Evolutionary conservation across 2,113 vertebrate species (phyloP), one percentile per base, ranked within the genome.

Genomic region (Sorex fumeus): DNA sequence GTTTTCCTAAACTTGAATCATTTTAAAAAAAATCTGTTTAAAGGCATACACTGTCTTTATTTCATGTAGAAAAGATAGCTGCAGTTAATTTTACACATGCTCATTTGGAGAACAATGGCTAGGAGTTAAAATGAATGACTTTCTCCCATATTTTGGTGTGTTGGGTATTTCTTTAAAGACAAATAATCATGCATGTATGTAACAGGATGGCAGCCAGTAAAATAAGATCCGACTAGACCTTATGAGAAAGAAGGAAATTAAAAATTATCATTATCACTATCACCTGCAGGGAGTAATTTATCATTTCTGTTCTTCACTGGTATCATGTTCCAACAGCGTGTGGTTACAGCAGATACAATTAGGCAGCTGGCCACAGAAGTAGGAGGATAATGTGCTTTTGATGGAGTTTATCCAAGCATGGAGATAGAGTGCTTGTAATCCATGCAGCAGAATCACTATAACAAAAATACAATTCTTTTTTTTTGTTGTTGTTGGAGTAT

Each of bases 321-420:
- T 98, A 98, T 98, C 98, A 95, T 98, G 98, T 98, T 98, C 98
- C 98, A 98, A 96, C 98, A 98, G 98, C 97, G 97, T 98, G 98
- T 98, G 98, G 98, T 97, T 98, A 97, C 97, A 98, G 98, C 98
- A 98, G 99, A 99, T 98, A 99, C 98, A 99, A 99, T 99, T 99
- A 99, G 98, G 98, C 98, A 98, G 97, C 97, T 98, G 98, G 97
- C 98, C 97, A 97, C 97, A 97, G 98, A 97, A 98, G 98, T 96
- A 96, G 98, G 97, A 97, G 96, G 97, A 98, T 99, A 99, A 99
- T 99, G 98, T 97, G 98, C 98, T 99, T 99, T 99, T 99, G 99
- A 99, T 99, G 98, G 99, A 98, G 98, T 99, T 99, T 98, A 99
- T 98, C 98, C 99, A 99, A 98, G 98, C 99, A 98, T 99, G 98